phyloP scores from a whole-genome alignment of 2,888 invertebrate species.

The Synergus laeviventris region DNA sequence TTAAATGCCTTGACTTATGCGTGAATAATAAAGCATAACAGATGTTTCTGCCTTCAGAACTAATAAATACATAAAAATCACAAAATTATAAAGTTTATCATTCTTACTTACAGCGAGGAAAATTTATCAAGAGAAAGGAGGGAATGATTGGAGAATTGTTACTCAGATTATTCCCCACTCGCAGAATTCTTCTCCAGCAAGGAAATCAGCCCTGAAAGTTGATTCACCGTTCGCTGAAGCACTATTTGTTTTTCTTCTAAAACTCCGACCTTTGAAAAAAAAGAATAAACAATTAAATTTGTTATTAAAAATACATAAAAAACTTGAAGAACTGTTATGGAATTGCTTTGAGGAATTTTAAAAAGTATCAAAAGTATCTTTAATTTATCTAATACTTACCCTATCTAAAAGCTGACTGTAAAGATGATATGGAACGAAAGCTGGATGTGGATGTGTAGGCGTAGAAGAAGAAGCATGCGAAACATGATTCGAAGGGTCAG shows the following conservation, averaged over 20 bases:
- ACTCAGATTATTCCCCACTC: constrained; percentile 52
- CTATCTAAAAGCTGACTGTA: constrained; percentile 72
- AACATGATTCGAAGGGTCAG: constrained; percentile 52
- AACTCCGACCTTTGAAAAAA: constrained; percentile 60
- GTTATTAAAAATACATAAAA: background rate
- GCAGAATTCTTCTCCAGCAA: constrained; percentile 59
- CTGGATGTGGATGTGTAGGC: constrained; percentile 57
- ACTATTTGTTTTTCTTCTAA: constrained; percentile 68
- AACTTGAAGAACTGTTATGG: background rate
- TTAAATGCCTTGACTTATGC: constrained; percentile 42
- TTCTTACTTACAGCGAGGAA: constrained; percentile 35
- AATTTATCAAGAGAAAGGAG: constrained; percentile 40
- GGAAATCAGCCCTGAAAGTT: constrained; percentile 64
- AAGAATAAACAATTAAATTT: constrained; percentile 17
- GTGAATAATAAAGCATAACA: constrained; percentile 17
- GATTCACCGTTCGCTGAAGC: constrained; percentile 66
- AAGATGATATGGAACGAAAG: constrained; percentile 72
- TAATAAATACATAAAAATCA: constrained; percentile 46
- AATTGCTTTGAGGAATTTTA: constrained; percentile 16
- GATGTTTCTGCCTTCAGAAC: constrained; percentile 33
- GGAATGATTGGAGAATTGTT: constrained; percentile 46
- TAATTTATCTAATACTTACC: constrained; percentile 58
- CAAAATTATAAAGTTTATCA: constrained; percentile 6
- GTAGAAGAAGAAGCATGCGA: constrained; percentile 45
- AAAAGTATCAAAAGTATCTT: background rate